Evolutionary conservation across 2,797 vertebrate species (phyloP), one percentile per base, ranked within the genome.

Genomic region (Leuciscus waleckii): DNA sequence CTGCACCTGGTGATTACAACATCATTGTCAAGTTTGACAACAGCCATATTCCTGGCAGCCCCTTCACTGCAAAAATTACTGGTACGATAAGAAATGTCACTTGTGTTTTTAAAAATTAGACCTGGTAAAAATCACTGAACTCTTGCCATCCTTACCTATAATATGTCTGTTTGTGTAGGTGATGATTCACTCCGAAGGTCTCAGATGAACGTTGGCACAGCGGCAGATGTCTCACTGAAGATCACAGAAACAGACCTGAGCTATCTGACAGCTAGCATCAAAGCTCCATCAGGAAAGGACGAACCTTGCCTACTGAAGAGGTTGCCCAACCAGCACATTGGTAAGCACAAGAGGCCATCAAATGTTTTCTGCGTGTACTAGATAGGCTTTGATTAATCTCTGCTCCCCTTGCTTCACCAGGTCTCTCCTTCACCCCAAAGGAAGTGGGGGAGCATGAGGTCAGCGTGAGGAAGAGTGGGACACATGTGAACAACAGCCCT

Each of bases 401-500:
- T 4, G 9, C 3, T 4, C 76, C 46, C 23, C 79, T 29, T 43
- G 37, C 61, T 69, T 79, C 49, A 7, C 32, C 87, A 98, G 98
- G 98, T 26, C 98, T 99, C 90, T 99, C 98, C 41, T 99, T 99
- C 90, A 99, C 98, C 0, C 98, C 98, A 13, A 99, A 99, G 91
- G 98, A 99, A 89, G 98, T 99, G 0, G 98, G 98, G 0, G 98
- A 99, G 88, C 98, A 99, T 0, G 97, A 98, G 92, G 98, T 99
- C 67, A 99, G 97, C 0, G 98, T 99, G 82, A 95, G 95, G 89
- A 99, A 99, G 92, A 96, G 93, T 0, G 96, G 97, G 61, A 92
- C 96, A 82, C 98, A 99, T 0, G 98, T 99, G 79, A 97, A 96
- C 90, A 99, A 99, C 95, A 99, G 98, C 91, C 98, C 98, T 89